These are phyloP conservation scores for Pteropus rufus DNA, from an alignment of 2,797 vertebrate genomes.

Conservation along the genomic window DNA sequence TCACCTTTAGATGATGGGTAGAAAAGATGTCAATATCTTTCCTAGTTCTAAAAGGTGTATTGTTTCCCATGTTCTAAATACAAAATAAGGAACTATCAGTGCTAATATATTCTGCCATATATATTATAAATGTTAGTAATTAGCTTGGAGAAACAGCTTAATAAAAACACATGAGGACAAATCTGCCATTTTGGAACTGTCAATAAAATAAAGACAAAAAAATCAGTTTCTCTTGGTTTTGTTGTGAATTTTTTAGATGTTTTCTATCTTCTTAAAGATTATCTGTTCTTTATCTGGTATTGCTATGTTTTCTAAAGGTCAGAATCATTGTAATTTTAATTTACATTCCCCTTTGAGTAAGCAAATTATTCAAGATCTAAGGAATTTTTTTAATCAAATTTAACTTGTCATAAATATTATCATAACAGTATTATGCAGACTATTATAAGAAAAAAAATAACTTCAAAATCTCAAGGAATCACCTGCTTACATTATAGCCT, in stretches of 20 bases:
- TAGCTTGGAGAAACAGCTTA: background rate
- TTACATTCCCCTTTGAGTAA: constrained; percentile 1
- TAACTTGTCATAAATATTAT: background rate
- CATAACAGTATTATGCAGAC: background rate
- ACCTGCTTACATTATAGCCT: rapidly evolving
- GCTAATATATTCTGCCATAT: background rate
- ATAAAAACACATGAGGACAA: background rate
- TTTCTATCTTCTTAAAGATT: background rate
- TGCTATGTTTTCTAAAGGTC: background rate
- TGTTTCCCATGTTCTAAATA: background rate
- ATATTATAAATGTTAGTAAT: background rate
- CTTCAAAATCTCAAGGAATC: background rate
- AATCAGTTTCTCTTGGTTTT: background rate
- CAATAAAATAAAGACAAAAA: background rate
- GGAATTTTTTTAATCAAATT: background rate
- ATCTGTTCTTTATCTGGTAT: background rate
- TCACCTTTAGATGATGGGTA: background rate
- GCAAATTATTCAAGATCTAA: background rate
- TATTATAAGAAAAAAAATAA: background rate
- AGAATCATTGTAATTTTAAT: background rate
- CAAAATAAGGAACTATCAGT: background rate
- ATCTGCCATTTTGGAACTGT: background rate
- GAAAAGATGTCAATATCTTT: background rate
- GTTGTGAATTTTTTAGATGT: background rate
- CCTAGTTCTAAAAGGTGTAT: background rate